phyloP scores from a whole-genome alignment of 2,888 invertebrate genomes.

The Onthophagus sagittarius region DNA sequence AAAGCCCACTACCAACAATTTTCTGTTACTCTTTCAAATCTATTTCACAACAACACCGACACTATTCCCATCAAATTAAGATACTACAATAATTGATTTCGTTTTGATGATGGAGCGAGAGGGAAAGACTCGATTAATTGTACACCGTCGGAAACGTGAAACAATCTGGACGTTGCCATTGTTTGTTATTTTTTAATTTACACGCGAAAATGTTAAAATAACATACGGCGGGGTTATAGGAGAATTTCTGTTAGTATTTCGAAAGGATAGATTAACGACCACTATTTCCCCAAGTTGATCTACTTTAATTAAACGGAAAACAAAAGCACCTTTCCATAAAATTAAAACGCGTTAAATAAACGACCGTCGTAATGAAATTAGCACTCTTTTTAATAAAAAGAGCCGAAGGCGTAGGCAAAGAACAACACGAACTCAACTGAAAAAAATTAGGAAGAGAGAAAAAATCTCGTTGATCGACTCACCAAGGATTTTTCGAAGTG shows the following conservation, averaged over 20 bases:
- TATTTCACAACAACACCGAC: constrained; percentile 12
- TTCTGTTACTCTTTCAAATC: constrained; percentile 6
- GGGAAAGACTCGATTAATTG: neutral
- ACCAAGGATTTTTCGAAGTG: neutral
- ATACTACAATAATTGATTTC: neutral
- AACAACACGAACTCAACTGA: constrained; percentile 34
- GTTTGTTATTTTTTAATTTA: constrained; percentile 12
- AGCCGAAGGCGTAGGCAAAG: constrained; percentile 10
- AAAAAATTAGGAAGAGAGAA: constrained; percentile 5
- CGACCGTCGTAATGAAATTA: constrained; percentile 22
- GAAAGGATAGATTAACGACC: neutral
- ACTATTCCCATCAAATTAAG: constrained; percentile 16
- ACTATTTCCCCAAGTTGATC: neutral
- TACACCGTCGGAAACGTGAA: neutral
- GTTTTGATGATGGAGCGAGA: neutral
- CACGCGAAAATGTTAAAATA: constrained; percentile 12
- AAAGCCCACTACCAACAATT: neutral
- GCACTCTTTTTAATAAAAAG: constrained; percentile 24
- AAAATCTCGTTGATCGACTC: neutral
- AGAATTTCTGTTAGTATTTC: neutral
- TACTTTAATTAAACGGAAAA: constrained; percentile 20
- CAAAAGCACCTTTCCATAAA: constrained; percentile 15
- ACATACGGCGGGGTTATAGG: neutral
- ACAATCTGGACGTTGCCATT: neutral
- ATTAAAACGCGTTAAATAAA: constrained; percentile 23